A percentile compares a stretch with the other conserved stretches of the same genome.
phyloP scores from a whole-genome alignment of 2,797 vertebrate species.

The Enteromius paludinosus region DNA sequence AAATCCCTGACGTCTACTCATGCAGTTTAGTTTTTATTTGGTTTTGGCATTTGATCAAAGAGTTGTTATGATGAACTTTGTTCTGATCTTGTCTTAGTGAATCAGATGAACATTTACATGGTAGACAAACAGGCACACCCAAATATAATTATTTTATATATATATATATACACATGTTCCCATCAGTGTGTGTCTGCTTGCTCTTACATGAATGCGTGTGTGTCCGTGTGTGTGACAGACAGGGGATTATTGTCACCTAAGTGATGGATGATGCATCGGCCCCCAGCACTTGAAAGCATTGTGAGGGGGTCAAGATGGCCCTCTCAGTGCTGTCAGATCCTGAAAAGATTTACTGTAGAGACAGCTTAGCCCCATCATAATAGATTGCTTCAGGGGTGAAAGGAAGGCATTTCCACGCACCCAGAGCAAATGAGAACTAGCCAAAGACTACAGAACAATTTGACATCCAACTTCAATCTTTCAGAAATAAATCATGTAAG shows the following conservation, averaged over 20 bases:
- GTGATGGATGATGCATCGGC: slow-evolving; percentile 76
- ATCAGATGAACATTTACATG: background rate
- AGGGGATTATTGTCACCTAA: slow-evolving; percentile 74
- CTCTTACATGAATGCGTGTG: slow-evolving; percentile 2
- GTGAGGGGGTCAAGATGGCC: slow-evolving; percentile 65
- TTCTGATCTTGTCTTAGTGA: slow-evolving; percentile 13
- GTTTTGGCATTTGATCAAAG: slow-evolving; percentile 38
- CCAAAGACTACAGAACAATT: slow-evolving; percentile 27
- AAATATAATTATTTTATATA: slow-evolving; percentile 8
- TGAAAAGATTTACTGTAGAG: slow-evolving; percentile 74
- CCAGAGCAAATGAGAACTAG: slow-evolving; percentile 39
- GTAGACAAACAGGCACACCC: background rate
- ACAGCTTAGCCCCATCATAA: slow-evolving; percentile 59
- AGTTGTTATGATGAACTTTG: slow-evolving; percentile 30
- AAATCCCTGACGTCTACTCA: slow-evolving; percentile 7
- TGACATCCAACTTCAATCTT: slow-evolving; percentile 20
- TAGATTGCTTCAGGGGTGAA: slow-evolving; percentile 55
- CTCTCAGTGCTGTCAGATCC: slow-evolving; percentile 66
- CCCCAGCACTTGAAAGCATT: slow-evolving; percentile 66
- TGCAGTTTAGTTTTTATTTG: slow-evolving; percentile 16
- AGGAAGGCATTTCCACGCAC: slow-evolving; percentile 48
- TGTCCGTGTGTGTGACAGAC: slow-evolving; percentile 44
- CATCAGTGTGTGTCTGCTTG: slow-evolving; percentile 24
- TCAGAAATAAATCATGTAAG: background rate
- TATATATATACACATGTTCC: slow-evolving; percentile 9